These are phyloP conservation scores for Natrix natrix DNA, from an alignment of 2,797 vertebrate genomes.

Conservation along the genomic window DNA sequence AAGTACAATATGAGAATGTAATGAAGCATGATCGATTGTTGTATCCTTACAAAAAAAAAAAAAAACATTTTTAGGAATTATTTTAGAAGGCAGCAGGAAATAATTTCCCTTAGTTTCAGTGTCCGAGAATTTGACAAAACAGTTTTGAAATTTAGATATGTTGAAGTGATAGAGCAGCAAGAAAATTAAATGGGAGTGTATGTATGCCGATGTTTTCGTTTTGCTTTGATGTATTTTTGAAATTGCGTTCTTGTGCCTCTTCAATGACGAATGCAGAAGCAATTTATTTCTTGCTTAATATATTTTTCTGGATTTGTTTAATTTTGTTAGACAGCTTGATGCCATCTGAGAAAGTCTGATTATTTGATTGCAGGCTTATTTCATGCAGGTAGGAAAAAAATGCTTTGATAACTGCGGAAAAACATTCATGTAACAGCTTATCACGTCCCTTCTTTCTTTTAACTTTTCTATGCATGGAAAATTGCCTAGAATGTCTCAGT, in stretches of 20 bases:
- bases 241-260: not conserved
- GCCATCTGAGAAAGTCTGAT: not conserved
- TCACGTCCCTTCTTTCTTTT: not conserved
- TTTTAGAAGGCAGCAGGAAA: not conserved
- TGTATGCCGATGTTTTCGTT: constrained; percentile 43
- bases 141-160: constrained; percentile 61
- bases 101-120: constrained; percentile 32
- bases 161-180: constrained; percentile 63
- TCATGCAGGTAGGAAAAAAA: not conserved
- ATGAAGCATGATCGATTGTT: constrained; percentile 42
- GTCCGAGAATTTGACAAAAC: constrained; percentile 60
- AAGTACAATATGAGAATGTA: constrained; percentile 15
- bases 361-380: not conserved
- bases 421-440: not conserved
- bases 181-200: constrained; percentile 57
- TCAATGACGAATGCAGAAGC: not conserved
- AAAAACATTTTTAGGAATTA: not conserved
- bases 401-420: not conserved
- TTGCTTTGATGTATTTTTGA: constrained; percentile 1
- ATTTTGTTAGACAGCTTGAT: constrained; percentile 5
- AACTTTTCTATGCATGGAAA: not conserved
- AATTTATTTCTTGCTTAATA: not conserved
- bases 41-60: constrained; percentile 17
- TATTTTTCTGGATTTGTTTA: not conserved
- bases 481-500: not conserved